phyloP scores from a whole-genome alignment of 2,113 vertebrate genomes.

The Isurus oxyrinchus region DNA sequence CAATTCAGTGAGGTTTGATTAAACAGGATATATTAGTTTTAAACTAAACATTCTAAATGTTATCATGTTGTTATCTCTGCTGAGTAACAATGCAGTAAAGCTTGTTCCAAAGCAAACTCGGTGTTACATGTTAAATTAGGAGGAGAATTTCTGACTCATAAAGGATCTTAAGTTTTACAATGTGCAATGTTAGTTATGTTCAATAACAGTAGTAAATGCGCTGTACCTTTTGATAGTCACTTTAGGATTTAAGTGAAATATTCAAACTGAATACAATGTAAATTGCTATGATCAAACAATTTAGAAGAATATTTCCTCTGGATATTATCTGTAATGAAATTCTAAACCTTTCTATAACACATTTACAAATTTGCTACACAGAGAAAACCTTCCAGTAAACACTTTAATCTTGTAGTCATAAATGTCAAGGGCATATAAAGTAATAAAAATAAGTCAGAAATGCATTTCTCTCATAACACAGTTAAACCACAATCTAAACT shows the following conservation, averaged over 20 bases:
- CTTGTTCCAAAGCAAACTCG: not conserved
- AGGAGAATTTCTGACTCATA: not conserved
- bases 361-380: not conserved
- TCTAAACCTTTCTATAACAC: not conserved
- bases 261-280: not conserved
- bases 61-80: not conserved
- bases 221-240: not conserved
- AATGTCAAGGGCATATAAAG: not conserved
- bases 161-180: not conserved
- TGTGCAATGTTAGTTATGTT: not conserved
- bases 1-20: not conserved
- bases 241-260: not conserved
- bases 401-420: not conserved
- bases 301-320: not conserved
- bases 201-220: not conserved
- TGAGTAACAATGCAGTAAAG: not conserved
- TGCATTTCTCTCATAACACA: not conserved
- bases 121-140: not conserved
- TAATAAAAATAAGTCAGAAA: not conserved
- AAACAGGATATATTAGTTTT: not conserved
- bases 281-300: not conserved
- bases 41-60: not conserved
- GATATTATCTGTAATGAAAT: not conserved
- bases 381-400: not conserved
- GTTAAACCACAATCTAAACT: not conserved